Conservation (phyloP, 2,797 vertebrate species). For the Lacerta bilineata region DNA sequence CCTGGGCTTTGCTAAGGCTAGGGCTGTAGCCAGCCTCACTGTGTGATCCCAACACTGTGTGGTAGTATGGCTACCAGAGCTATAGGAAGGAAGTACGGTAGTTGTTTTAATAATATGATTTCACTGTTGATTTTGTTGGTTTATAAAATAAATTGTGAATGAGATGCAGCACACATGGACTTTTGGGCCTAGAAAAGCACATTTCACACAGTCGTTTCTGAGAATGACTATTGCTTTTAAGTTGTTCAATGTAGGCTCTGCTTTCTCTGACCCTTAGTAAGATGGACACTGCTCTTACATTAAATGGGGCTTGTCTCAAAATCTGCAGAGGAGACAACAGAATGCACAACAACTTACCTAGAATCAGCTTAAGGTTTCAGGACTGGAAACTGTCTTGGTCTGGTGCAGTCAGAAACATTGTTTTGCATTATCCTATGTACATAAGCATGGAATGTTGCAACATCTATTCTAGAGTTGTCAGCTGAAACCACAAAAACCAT, state of each 20-base stretch:
- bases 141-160: too few species aligned
- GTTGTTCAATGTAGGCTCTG: not conserved
- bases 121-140: too few species aligned
- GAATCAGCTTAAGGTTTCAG: not conserved
- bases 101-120: too few species aligned
- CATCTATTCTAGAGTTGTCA: not conserved
- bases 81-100: not conserved
- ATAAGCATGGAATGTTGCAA: not conserved
- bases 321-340: not conserved
- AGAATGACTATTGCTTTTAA: not conserved
- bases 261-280: not conserved
- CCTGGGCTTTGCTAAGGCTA: not conserved
- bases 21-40: not conserved
- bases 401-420: not conserved
- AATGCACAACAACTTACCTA: not conserved
- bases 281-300: not conserved
- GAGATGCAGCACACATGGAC: not conserved
- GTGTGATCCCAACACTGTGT: not conserved
- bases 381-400: not conserved
- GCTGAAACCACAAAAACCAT: constrained; percentile 11
- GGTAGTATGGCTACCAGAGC: too few species aligned
- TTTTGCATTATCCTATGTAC: not conserved
- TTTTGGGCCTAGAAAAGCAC: not conserved
- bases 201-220: not conserved
- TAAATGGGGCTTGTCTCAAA: not conserved